phyloP scores from a whole-genome alignment of 2,113 vertebrate genomes.

The Sciurus niger region DNA sequence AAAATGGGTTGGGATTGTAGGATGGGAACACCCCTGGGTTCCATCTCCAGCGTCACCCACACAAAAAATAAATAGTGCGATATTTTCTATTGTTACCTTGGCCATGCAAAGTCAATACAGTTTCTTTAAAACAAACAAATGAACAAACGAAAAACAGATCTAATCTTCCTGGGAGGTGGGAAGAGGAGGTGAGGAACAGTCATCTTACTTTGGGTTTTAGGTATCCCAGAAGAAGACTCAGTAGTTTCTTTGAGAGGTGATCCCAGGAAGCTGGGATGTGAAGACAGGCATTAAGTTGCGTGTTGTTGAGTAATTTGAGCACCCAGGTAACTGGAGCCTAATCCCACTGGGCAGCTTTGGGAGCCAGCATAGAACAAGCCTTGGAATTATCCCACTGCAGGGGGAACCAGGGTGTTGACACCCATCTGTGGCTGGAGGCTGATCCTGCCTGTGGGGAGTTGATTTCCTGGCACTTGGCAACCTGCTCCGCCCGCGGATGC shows the following conservation, averaged over 20 bases:
- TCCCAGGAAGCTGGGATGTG: background rate
- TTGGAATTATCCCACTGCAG: background rate
- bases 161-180: background rate
- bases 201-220: background rate
- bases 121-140: background rate
- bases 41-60: too few relatives aligned
- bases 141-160: background rate
- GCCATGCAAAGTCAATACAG: background rate
- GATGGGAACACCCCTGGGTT: too few relatives aligned
- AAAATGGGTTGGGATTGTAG: too few relatives aligned
- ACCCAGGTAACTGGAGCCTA: rapidly evolving
- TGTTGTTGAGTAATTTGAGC: background rate
- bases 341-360: background rate
- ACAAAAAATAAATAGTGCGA: background rate
- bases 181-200: too few relatives aligned
- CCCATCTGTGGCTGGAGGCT: background rate
- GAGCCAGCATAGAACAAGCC: rapidly evolving
- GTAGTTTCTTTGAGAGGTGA: background rate
- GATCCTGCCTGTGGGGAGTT: rapidly evolving
- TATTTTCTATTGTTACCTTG: background rate
- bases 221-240: background rate
- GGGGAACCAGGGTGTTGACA: too few relatives aligned
- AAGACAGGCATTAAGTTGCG: rapidly evolving
- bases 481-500: background rate
- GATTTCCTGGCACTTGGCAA: background rate